These are phyloP conservation scores for Seriola aureovittata DNA, from an alignment of 2,113 vertebrate genomes.

Conservation along the genomic window DNA sequence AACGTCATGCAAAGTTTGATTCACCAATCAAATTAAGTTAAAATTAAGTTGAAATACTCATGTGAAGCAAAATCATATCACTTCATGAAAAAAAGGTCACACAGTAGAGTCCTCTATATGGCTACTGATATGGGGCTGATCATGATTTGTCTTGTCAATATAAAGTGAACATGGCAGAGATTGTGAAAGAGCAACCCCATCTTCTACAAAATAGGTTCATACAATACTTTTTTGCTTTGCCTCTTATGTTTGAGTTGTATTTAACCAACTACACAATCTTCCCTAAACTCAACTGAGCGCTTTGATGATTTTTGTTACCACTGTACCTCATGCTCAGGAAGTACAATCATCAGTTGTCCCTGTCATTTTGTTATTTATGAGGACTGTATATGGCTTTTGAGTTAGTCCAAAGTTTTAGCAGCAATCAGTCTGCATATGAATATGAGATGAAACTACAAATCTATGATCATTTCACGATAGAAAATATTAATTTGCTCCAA, in stretches of 20 bases:
- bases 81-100: constrained; percentile 9
- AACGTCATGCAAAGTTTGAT: constrained; percentile 68
- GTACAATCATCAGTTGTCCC: constrained; percentile 32
- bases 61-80: constrained; percentile 52
- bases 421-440: constrained; percentile 8
- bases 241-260: background rate
- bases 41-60: constrained; percentile 34
- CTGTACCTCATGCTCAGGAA: constrained; percentile 3
- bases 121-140: constrained; percentile 65
- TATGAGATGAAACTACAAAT: background rate
- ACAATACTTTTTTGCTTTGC: background rate
- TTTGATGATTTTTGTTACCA: background rate
- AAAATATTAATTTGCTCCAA: background rate
- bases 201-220: background rate
- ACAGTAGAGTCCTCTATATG: constrained; percentile 35
- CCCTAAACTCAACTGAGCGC: background rate
- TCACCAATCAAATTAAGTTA: constrained; percentile 35
- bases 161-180: background rate
- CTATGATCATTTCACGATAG: background rate
- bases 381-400: constrained; percentile 37
- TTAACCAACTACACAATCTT: background rate
- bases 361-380: constrained; percentile 25
- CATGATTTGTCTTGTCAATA: constrained; percentile 18
- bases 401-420: constrained; percentile 10
- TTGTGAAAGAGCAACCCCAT: background rate